Evolutionary conservation across 2,113 vertebrate genomes (phyloP).

Genomic region (Emydura subglobosa): DNA sequence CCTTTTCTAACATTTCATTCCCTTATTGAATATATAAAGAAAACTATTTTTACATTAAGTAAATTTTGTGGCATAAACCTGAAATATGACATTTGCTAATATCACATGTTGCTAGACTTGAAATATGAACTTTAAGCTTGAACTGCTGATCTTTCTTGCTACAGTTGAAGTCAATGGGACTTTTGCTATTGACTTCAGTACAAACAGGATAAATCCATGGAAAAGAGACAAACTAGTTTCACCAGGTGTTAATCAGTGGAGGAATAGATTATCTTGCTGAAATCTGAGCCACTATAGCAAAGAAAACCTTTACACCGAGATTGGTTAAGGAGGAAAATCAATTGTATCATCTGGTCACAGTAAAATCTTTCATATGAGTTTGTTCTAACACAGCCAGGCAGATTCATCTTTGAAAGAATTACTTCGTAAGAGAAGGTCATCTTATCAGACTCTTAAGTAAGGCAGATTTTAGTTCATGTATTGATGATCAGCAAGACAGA

Average conservation of each 20-base stretch:
- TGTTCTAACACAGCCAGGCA: background rate
- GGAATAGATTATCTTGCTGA: background rate
- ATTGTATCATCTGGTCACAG: background rate
- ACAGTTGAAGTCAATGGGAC: background rate
- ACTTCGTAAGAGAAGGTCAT: constrained; percentile 9
- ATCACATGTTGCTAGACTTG: background rate
- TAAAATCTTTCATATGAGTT: background rate
- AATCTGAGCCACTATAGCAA: background rate
- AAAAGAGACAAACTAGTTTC: background rate
- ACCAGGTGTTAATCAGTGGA: background rate
- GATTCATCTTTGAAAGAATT: constrained; percentile 8
- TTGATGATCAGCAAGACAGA: background rate
- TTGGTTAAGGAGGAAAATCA: background rate
- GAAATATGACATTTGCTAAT: background rate
- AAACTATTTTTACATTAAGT: rapidly evolving
- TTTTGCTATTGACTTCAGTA: background rate
- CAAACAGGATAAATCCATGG: background rate
- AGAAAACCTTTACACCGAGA: background rate
- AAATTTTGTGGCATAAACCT: background rate
- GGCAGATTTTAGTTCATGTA: background rate
- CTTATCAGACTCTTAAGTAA: background rate
- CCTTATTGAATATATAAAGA: background rate
- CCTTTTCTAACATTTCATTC: background rate
- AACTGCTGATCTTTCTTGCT: background rate
- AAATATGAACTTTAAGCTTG: background rate